A percentile compares a stretch with the other conserved stretches of the same genome.
phyloP scores from a whole-genome alignment of 2,113 vertebrate species.

The Tragelaphus imberbis region DNA sequence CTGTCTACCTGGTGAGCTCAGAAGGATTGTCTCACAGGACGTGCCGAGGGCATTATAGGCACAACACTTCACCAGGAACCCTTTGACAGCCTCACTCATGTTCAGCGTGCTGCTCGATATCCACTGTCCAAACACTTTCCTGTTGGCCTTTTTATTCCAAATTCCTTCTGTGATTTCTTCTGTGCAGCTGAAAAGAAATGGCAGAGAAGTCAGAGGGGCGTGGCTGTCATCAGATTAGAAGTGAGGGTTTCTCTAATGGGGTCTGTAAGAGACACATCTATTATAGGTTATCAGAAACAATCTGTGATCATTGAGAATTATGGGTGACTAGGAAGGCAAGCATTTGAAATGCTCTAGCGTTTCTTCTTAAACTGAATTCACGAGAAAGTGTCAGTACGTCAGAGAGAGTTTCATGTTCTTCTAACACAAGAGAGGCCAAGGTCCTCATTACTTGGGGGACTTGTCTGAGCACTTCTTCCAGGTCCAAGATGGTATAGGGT shows the following conservation, averaged over 20 bases:
- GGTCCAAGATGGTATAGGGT: constrained; percentile 77
- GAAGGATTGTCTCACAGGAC: constrained; percentile 77
- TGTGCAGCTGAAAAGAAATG: constrained; percentile 77
- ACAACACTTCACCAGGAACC: constrained; percentile 80
- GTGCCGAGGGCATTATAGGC: constrained; percentile 78
- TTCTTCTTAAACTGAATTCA: neutral
- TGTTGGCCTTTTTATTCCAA: constrained; percentile 65
- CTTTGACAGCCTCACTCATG: neutral
- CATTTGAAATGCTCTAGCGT: neutral
- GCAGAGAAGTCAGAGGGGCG: neutral
- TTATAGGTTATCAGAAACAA: constrained; percentile 25
- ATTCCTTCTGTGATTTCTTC: constrained; percentile 79
- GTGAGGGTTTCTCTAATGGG: neutral
- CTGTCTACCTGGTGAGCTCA: constrained; percentile 75
- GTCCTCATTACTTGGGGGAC: constrained; percentile 76
- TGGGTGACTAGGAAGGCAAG: neutral
- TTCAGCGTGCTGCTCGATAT: constrained; percentile 75
- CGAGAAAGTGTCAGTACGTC: neutral
- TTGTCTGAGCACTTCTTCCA: constrained; percentile 78
- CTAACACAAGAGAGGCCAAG: neutral
- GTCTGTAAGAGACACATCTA: neutral
- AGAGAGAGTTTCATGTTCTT: neutral
- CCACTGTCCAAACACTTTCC: constrained; percentile 78
- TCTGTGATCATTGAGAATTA: neutral
- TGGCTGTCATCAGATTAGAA: neutral